Percentiles rank a stretch among this genome's conserved stretches.
Conservation (phyloP, 2,797 vertebrate species). For the Sparidentex hasta region DNA sequence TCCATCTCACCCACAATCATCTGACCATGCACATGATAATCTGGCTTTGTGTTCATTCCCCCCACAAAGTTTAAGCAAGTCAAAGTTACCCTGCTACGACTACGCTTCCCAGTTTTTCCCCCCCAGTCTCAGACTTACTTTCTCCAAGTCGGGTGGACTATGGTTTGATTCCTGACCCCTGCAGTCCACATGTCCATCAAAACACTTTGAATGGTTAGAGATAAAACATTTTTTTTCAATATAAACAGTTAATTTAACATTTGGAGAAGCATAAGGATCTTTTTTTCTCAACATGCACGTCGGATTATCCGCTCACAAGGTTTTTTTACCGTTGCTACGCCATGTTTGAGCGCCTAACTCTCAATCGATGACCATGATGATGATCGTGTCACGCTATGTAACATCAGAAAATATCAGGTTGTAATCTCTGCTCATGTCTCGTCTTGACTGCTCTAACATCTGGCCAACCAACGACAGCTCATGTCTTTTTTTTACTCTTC, state of each 20-base stretch:
- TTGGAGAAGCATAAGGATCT: neutral
- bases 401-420: neutral
- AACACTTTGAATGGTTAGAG: too few species aligned
- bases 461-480: too few species aligned
- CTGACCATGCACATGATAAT: neutral
- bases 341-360: neutral
- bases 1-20: neutral
- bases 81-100: neutral
- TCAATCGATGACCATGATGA: too few species aligned
- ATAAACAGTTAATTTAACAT: too few species aligned
- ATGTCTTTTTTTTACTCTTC: neutral
- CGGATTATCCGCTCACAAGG: neutral
- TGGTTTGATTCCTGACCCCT: too few species aligned
- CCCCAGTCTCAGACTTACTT: neutral
- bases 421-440: neutral
- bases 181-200: too few species aligned
- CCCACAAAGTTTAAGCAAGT: neutral
- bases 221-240: too few species aligned
- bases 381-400: neutral
- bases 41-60: neutral
- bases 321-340: neutral
- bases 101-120: neutral
- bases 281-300: neutral
- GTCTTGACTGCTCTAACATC: neutral
- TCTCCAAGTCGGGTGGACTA: neutral